Conservation (phyloP, 1,140 invertebrate genomes). For the Adelges cooleyi region DNA sequence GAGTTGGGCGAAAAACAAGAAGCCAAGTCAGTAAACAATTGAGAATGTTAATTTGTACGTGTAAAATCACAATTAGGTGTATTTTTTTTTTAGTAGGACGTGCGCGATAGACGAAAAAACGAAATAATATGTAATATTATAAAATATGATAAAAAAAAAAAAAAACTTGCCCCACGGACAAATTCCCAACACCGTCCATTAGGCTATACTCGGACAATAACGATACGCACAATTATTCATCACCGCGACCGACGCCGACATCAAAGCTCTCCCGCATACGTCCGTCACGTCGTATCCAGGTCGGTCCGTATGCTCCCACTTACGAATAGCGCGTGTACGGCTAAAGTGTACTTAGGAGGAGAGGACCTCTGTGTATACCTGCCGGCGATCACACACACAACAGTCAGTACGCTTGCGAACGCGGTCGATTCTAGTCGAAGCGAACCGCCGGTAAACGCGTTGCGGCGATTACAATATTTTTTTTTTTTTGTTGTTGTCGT, state of each 20-base stretch:
- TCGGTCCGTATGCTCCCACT: background rate
- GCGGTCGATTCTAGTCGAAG: background rate
- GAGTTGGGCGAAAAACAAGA: too few relatives aligned
- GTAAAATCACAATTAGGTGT: too few relatives aligned
- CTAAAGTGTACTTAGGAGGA: too few relatives aligned
- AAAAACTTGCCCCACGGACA: too few relatives aligned
- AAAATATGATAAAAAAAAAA: too few relatives aligned
- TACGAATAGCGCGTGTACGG: background rate
- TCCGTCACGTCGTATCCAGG: background rate
- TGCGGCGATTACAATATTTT: background rate
- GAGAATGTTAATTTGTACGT: too few relatives aligned
- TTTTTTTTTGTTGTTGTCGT: too few relatives aligned
- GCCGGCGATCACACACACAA: background rate
- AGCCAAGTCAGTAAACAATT: too few relatives aligned
- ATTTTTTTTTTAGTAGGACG: too few relatives aligned
- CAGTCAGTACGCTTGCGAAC: background rate
- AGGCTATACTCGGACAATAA: background rate
- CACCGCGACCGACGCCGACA: background rate
- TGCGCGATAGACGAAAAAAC: too few relatives aligned
- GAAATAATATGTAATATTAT: too few relatives aligned
- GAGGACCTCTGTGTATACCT: background rate
- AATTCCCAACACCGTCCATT: too few relatives aligned
- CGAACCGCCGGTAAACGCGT: background rate
- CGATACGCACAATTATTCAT: background rate
- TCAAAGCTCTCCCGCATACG: background rate